phyloP scores from a whole-genome alignment of 2,113 vertebrate genomes.

The Morone saxatilis region DNA sequence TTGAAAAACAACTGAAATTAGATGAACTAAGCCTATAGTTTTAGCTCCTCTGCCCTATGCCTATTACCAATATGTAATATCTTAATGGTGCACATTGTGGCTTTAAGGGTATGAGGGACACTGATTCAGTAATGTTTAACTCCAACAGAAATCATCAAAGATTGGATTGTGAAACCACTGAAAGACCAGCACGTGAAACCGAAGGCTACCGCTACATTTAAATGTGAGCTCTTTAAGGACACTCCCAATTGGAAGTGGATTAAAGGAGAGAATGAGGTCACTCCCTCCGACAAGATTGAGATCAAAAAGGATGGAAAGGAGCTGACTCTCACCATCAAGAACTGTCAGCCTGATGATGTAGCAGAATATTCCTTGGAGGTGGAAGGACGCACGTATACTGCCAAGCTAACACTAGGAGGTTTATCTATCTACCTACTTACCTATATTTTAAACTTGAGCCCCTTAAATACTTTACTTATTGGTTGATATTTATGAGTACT shows the following conservation, averaged over 20 bases:
- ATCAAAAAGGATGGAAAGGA: conserved; percentile 91
- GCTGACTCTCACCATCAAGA: conserved; percentile 92
- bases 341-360: conserved; percentile 91
- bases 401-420: conserved; percentile 97
- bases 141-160: conserved; percentile 91
- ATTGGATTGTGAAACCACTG: conserved; percentile 96
- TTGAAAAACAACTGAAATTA: not conserved
- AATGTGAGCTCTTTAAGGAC: conserved; percentile 92
- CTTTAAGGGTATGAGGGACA: not conserved
- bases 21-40: not conserved
- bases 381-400: conserved; percentile 93
- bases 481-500: not conserved
- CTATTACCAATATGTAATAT: not conserved
- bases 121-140: conserved; percentile 8
- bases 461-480: not conserved
- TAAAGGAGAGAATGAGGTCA: conserved; percentile 93
- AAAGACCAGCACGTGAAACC: conserved; percentile 98
- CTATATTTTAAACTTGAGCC: not conserved
- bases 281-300: conserved; percentile 93
- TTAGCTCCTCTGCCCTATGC: not conserved
- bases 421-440: conserved; percentile 16
- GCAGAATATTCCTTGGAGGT: conserved; percentile 94
- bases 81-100: not conserved
- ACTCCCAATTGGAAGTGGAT: conserved; percentile 96
- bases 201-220: conserved; percentile 90